Conservation (phyloP, 2,797 vertebrate species). For the Tapirus indicus region DNA sequence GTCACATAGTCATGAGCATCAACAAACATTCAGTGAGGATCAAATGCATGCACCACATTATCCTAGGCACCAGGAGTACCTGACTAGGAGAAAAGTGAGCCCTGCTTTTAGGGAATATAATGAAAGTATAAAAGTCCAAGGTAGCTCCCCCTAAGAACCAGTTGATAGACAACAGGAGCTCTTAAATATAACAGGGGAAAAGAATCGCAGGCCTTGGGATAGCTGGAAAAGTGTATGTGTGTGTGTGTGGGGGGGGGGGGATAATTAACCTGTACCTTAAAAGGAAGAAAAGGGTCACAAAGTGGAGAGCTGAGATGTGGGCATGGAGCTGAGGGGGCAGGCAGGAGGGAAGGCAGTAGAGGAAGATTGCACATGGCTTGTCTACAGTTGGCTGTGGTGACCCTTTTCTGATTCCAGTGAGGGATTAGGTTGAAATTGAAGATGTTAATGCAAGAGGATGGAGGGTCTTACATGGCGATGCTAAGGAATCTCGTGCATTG, state of each 20-base stretch:
- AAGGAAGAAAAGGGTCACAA: neutral
- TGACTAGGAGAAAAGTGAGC: neutral
- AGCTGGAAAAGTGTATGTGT: neutral
- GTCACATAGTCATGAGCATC: too few species aligned
- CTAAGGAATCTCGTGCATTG: neutral
- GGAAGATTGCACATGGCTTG: neutral
- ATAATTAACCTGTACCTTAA: too few species aligned
- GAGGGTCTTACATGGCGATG: accelerated
- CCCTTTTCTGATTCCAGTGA: neutral
- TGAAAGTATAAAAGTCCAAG: neutral
- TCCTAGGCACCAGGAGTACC: neutral
- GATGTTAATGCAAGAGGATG: too few species aligned
- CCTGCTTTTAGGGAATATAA: neutral
- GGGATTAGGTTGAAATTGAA: neutral
- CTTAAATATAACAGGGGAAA: neutral
- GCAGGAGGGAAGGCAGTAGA: neutral
- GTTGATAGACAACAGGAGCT: neutral
- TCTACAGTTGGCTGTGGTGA: neutral
- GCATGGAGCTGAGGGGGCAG: neutral
- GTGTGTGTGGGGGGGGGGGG: neutral
- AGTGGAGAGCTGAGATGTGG: neutral
- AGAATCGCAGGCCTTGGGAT: neutral
- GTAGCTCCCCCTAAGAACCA: neutral
- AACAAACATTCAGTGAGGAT: neutral
- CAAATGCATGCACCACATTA: too few species aligned